Base-by-base conservation (phyloP, 2,113 vertebrate species). In the Centropus bengalensis region DNA sequence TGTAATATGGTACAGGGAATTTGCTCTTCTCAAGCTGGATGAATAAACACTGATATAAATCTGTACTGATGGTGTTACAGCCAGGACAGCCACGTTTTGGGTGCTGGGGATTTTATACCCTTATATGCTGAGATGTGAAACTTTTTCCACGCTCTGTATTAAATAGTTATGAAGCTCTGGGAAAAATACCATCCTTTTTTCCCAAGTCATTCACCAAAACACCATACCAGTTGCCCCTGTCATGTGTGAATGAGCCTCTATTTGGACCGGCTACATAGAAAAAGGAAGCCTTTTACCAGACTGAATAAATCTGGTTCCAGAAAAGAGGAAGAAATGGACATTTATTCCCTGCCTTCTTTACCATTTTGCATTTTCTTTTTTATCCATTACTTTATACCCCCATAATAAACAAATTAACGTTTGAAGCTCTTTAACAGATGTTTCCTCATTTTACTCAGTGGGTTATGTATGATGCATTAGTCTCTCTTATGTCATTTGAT, bases 391-490 rank as follows among this genome's bases (percentile, higher is more conserved):
- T 21, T 24, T 36, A 14, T 5, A 2, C 3, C 4, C n/a, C 22
- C 14, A 5, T 8, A 22, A 15, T 40, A 91, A 82, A 30, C 32
- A 82, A 82, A 66, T 36, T 27, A 82, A 70, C 10, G 4, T 63
- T 82, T 89, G 59, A 88, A 88, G 42, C 38, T 82, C 33, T 70
- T 91, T 47, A 86, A 64, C 89, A 96, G 91, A 80, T 95, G 93
- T 91, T 95, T 94, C 51, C 63, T 74, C 81, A 52, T 83, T 94
- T 93, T 85, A 60, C 91, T 81, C 93, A 86, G 88, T 96, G 93
- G 64, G 64, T 71, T 90, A 60, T 86, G 94, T 74, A 32, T 51
- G 51, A 91, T 91, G 52, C 68, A 88, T 96, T 94, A 83, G 76
- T 83, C 60, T 92, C 59, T 88, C 81, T 78, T 70, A 74, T 91